Conservation (phyloP, 2,797 vertebrate genomes). For the Fringilla coelebs region DNA sequence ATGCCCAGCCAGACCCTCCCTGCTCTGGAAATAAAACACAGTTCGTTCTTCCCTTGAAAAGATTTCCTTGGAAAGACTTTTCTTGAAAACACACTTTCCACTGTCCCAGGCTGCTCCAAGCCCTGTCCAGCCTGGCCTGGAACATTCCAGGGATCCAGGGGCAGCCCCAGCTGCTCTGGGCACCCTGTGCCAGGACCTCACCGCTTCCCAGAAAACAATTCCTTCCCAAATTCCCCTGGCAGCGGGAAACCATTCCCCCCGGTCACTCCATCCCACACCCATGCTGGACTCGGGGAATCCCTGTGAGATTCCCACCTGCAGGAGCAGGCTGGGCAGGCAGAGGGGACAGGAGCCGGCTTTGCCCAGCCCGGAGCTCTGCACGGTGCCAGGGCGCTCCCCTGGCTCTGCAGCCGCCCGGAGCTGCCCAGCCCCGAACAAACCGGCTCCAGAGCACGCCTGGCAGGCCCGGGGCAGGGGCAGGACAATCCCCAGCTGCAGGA, state of each 20-base stretch:
- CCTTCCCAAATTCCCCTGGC: neutral
- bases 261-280: neutral
- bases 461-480: neutral
- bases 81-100: fast-evolving
- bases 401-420: neutral
- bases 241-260: neutral
- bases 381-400: neutral
- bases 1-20: neutral
- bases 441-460: neutral
- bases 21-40: neutral
- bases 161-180: neutral
- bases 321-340: neutral
- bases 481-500: neutral
- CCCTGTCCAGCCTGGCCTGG: fast-evolving
- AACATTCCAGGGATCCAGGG: neutral
- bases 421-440: neutral
- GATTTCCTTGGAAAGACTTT: neutral
- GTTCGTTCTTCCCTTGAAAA: neutral
- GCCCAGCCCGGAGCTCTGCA: neutral
- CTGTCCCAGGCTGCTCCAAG: fast-evolving
- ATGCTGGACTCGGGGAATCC: fast-evolving
- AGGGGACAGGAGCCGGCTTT: neutral
- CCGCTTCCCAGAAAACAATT: fast-evolving
- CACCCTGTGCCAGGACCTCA: neutral
- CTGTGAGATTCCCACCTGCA: neutral